phyloP scores from a whole-genome alignment of 1,140 invertebrate genomes.

The Drosophila ohnishii region DNA sequence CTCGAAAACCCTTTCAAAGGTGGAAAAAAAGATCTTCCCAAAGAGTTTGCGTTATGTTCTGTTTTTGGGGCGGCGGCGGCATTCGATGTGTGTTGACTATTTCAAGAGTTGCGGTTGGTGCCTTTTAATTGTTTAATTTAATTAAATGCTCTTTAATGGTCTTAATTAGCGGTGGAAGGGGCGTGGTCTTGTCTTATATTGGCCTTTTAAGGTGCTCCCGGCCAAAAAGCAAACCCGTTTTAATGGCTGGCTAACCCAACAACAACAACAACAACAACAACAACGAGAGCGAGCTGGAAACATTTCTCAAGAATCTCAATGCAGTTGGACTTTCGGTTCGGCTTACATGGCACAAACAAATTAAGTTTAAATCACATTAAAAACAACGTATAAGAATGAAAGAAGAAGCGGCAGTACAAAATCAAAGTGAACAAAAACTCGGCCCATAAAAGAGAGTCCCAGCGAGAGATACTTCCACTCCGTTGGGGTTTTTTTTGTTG shows the following conservation, averaged over 20 bases:
- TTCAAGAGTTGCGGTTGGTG: constrained; percentile 24
- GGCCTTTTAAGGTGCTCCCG: constrained; percentile 68
- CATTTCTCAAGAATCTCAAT: constrained; percentile 67
- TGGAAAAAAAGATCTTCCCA: background rate
- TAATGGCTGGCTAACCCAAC: constrained; percentile 18
- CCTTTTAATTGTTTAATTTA: constrained; percentile 81
- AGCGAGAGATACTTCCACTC: constrained; percentile 27
- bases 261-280: background rate
- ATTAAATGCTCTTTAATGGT: constrained; percentile 77
- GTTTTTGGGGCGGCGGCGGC: background rate
- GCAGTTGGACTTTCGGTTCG: constrained; percentile 39
- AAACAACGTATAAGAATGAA: constrained; percentile 37
- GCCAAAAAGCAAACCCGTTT: constrained; percentile 50
- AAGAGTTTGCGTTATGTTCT: constrained; percentile 13
- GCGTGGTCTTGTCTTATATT: constrained; percentile 35
- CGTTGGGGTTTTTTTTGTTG: constrained; percentile 17
- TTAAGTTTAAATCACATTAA: constrained; percentile 70
- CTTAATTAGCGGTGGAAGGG: constrained; percentile 62
- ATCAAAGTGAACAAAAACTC: constrained; percentile 43
- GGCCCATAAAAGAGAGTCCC: constrained; percentile 51
- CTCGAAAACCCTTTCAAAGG: constrained; percentile 3
- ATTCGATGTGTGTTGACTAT: constrained; percentile 35
- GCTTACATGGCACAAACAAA: constrained; percentile 54
- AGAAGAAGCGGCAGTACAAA: constrained; percentile 28
- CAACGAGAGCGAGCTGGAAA: constrained; percentile 10